Evolutionary conservation across 2,113 vertebrate species (phyloP).

Genomic region (Gorsachius goisagi): DNA sequence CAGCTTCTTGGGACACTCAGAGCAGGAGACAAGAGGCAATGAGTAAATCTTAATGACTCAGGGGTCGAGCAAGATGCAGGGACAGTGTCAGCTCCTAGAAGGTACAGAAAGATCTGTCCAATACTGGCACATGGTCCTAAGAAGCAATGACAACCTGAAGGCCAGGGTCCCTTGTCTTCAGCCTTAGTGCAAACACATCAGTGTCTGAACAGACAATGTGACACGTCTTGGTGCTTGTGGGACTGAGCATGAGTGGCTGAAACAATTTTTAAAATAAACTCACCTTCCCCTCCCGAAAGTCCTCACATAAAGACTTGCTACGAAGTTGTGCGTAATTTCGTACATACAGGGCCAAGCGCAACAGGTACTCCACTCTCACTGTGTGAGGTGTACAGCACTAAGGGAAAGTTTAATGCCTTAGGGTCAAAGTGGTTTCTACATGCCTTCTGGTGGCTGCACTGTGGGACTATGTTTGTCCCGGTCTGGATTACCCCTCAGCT

Average conservation of each 20-base stretch:
- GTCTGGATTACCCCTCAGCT: not conserved
- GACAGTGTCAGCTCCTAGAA: not conserved
- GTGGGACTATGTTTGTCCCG: not conserved
- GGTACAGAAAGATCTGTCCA: not conserved
- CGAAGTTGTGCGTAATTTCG: not conserved
- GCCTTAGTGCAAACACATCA: not conserved
- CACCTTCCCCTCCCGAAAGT: not conserved
- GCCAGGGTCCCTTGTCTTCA: not conserved
- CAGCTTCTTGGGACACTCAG: not conserved
- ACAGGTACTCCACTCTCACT: not conserved
- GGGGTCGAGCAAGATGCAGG: not conserved
- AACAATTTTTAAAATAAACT: not conserved
- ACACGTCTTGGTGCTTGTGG: not conserved
- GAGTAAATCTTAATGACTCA: not conserved
- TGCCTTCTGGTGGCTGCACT: not conserved
- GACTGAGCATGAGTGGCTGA: not conserved
- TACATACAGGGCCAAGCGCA: not conserved
- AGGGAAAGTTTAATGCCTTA: not conserved
- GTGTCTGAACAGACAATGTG: not conserved
- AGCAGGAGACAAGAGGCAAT: not conserved
- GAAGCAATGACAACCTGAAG: not conserved
- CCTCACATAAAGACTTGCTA: not conserved
- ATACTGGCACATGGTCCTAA: not conserved
- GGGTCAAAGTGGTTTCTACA: not conserved
- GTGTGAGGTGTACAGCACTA: accelerated